These are phyloP conservation scores for Prietella phreatophila DNA, from an alignment of 2,113 vertebrate genomes.

Conservation along the genomic window DNA sequence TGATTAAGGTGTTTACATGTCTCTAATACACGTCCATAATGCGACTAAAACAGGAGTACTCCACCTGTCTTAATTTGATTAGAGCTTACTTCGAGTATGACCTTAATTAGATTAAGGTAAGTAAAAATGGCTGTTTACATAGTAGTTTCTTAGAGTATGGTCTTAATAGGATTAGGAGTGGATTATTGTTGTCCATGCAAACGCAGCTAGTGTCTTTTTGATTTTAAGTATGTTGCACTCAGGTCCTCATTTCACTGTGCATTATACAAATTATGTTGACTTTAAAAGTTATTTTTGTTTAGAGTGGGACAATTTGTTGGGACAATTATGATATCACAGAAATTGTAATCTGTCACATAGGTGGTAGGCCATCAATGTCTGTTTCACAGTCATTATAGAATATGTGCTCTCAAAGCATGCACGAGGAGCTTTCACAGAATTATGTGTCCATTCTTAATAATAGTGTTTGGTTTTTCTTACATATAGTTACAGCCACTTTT, in stretches of 20 bases:
- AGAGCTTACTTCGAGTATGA: too few relatives aligned
- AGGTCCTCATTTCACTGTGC: not conserved
- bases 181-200: too few relatives aligned
- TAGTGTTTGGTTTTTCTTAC: not conserved
- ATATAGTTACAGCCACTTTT: not conserved
- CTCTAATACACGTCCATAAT: too few relatives aligned
- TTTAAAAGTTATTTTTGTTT: not conserved
- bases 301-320: not conserved
- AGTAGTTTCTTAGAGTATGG: too few relatives aligned
- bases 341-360: not conserved
- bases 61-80: too few relatives aligned
- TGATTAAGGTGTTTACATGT: too few relatives aligned
- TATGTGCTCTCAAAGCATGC: not conserved
- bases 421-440: not conserved
- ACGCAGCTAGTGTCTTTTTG: too few relatives aligned
- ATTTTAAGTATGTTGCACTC: not conserved
- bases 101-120: too few relatives aligned
- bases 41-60: too few relatives aligned
- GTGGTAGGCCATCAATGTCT: not conserved
- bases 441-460: not conserved
- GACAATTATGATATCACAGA: not conserved
- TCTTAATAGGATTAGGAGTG: too few relatives aligned
- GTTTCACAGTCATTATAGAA: not conserved
- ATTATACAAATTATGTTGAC: not conserved
- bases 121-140: too few relatives aligned